phyloP scores from a whole-genome alignment of 2,797 vertebrate species.

The Leuciscus waleckii region DNA sequence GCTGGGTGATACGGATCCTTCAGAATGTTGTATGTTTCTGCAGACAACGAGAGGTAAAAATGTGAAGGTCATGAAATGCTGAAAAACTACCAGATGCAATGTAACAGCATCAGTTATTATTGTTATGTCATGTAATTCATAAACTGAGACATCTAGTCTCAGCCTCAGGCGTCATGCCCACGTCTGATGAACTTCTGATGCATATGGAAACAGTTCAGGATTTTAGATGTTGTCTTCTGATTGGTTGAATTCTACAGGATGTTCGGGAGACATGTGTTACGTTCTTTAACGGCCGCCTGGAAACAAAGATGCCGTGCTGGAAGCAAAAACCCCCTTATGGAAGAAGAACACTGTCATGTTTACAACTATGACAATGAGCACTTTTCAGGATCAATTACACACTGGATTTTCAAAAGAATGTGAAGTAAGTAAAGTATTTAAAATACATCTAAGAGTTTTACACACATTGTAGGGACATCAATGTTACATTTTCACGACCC shows the following conservation, averaged over 20 bases:
- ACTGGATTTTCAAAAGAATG: background rate
- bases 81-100: background rate
- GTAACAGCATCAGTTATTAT: background rate
- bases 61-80: background rate
- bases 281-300: background rate
- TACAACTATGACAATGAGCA: background rate
- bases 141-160: too few species aligned
- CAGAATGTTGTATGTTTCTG: too few species aligned
- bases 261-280: background rate
- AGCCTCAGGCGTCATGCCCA: too few species aligned
- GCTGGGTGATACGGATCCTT: background rate
- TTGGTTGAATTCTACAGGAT: background rate
- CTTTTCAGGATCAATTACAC: background rate
- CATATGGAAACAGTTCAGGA: too few species aligned
- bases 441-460: background rate
- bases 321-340: background rate
- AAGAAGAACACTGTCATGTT: background rate
- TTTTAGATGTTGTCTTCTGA: background rate
- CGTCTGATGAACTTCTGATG: too few species aligned
- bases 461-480: background rate
- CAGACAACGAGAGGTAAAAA: too few species aligned
- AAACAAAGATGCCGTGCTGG: too few species aligned
- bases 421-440: background rate
- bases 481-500: background rate
- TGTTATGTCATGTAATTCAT: too few species aligned